phyloP scores from a whole-genome alignment of 2,888 invertebrate species.

The Orchesellides sinensis region DNA sequence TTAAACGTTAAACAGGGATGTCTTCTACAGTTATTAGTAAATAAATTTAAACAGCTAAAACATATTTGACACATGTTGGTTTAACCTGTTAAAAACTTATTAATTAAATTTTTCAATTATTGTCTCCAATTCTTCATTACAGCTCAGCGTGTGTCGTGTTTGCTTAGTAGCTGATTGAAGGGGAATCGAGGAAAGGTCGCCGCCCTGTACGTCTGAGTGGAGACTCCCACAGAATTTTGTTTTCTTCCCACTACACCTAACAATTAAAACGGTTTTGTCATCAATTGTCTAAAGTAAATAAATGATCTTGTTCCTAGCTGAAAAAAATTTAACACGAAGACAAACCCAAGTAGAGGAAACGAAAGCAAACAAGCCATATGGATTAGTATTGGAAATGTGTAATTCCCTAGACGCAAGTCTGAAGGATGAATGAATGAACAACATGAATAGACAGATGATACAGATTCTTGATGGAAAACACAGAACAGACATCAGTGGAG shows the following conservation, averaged over 20 bases:
- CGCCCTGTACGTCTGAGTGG: too few species aligned
- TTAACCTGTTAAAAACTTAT: too few species aligned
- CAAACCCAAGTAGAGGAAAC: not conserved
- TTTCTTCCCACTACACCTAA: constrained; percentile 7
- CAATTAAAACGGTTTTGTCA: constrained; percentile 38
- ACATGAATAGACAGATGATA: constrained; percentile 38
- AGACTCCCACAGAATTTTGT: not conserved
- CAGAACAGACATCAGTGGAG: constrained; percentile 10
- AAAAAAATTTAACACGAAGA: not conserved
- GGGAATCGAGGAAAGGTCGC: too few species aligned
- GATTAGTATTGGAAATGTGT: too few species aligned
- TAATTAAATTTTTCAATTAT: too few species aligned
- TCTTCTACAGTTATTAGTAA: too few species aligned
- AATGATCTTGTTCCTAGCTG: constrained; percentile 30
- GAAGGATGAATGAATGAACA: constrained; percentile 34
- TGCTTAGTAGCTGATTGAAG: too few species aligned
- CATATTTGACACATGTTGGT: too few species aligned
- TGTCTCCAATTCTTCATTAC: too few species aligned
- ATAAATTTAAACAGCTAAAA: too few species aligned
- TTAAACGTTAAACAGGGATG: too few species aligned
- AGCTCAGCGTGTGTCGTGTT: too few species aligned
- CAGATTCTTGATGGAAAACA: constrained; percentile 16
- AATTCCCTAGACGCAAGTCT: constrained; percentile 15
- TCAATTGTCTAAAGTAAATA: constrained; percentile 44
- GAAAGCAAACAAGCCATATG: not conserved